Evolutionary conservation across 2,888 invertebrate genomes (phyloP).

Genomic region (Teinopalpus imperialis): DNA sequence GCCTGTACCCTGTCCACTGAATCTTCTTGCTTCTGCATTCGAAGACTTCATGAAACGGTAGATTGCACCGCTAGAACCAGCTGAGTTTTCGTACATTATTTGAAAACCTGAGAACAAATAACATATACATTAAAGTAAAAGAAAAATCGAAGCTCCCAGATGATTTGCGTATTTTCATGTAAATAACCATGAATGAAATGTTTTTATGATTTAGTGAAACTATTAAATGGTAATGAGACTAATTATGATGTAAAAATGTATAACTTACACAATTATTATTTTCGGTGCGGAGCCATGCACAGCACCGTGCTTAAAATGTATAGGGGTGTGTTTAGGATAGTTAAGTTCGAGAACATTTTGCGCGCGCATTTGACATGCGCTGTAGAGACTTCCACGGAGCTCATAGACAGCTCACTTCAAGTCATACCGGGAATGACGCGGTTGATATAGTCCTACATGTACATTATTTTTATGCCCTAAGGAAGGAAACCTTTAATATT

Average conservation of each 20-base stretch:
- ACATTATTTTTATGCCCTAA: too few species aligned
- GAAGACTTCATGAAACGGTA: background rate
- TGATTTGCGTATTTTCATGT: too few species aligned
- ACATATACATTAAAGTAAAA: background rate
- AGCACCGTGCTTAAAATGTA: background rate
- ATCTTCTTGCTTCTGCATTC: background rate
- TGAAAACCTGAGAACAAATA: slow-evolving; percentile 1
- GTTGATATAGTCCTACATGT: background rate
- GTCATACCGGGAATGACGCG: background rate
- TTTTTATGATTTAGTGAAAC: too few species aligned
- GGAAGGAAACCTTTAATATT: too few species aligned
- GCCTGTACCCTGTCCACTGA: background rate
- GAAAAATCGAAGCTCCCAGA: too few species aligned
- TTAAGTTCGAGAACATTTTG: background rate
- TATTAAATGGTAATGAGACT: background rate
- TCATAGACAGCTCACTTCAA: slow-evolving; percentile 5
- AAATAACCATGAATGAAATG: too few species aligned
- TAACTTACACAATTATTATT: background rate
- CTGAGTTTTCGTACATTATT: slow-evolving; percentile 1
- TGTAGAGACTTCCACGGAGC: too few species aligned
- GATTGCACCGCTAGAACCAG: background rate
- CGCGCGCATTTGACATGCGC: too few species aligned
- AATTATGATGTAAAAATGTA: background rate
- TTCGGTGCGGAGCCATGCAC: background rate
- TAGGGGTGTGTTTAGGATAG: background rate